These are phyloP conservation scores for Micrastur ruficollis DNA, from an alignment of 2,797 vertebrate genomes.

Conservation along the genomic window DNA sequence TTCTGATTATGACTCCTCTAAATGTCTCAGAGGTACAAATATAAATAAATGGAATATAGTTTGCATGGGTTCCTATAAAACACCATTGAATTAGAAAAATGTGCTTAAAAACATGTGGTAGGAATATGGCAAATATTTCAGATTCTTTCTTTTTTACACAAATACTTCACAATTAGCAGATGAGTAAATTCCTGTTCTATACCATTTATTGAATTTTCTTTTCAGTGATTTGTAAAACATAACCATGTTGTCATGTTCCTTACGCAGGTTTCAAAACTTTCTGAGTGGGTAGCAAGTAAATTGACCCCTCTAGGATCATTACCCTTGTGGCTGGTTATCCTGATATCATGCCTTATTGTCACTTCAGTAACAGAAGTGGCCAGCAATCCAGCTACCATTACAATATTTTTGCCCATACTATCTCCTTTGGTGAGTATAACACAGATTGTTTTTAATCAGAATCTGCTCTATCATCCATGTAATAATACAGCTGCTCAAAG, in stretches of 20 bases:
- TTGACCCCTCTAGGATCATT: constrained; percentile 85
- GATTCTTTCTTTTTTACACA: not conserved
- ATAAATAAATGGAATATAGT: not conserved
- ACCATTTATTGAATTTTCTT: not conserved
- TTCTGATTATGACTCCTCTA: not conserved
- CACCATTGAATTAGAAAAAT: not conserved
- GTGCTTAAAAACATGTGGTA: not conserved
- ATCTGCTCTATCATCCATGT: not conserved
- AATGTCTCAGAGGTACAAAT: not conserved
- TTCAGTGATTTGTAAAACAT: not conserved
- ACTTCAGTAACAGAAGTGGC: constrained; percentile 90
- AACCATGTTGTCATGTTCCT: not conserved
- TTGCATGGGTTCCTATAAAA: not conserved
- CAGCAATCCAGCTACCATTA: constrained; percentile 91
- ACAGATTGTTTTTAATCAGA: not conserved
- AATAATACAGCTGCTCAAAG: not conserved
- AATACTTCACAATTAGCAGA: not conserved
- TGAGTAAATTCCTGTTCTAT: not conserved
- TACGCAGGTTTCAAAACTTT: constrained; percentile 85
- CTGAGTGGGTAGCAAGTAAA: constrained; percentile 85
- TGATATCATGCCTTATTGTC: constrained; percentile 86
- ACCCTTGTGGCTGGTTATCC: constrained; percentile 79
- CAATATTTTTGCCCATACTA: constrained; percentile 90
- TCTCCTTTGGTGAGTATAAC: constrained; percentile 84
- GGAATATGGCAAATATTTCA: not conserved